Evolutionary conservation across 2,113 vertebrate species (phyloP), one percentile per base, ranked within the genome.

Genomic region (Pagrus major): DNA sequence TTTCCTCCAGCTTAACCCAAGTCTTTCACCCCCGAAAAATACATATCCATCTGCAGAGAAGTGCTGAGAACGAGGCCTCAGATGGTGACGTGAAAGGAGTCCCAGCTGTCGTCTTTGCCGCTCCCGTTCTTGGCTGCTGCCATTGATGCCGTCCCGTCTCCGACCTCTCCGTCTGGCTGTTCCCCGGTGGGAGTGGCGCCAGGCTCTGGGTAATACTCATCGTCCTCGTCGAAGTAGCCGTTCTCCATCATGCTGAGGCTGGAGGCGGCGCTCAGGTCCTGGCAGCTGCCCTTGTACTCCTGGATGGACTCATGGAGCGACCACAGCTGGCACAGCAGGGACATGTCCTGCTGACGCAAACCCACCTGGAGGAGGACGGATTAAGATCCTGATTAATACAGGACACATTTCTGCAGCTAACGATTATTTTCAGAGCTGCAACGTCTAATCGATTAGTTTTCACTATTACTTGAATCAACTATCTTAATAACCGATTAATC

Each of bases 291-390:
- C 93, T 99, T 99, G 88, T 98, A 99, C 84, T 99, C 98, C 93
- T 99, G 98, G 89, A 99, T 99, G 1, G 98, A 99, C 88, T 99
- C 98, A 2, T 99, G 97, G 14, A 99, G 96, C 18, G 97, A 98
- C 95, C 97, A 99, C 12, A 99, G 96, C 88, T 99, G 98, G 91
- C 98, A 99, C 71, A 99, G 95, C 86, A 99, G 73, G 0, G 98
- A 99, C 98, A 99, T 99, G 92, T 99, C 98, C 91, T 99, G 96
- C 92, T 99, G 98, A 42, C 98, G 97, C 82, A 99, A 93, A 9
- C 98, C 98, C 87, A 99, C 97, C 98, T 99, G 64, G 2, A 66
- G 82, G 23, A 9, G 21, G 68, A 10, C 1, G 41, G 0, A 20
- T 6, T 1, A 5, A 58, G 47, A 72, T 6, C 39, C 11, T 0